These are phyloP conservation scores for Rhizoglyphus robini DNA, from an alignment of 1,140 invertebrate species.

Conservation along the genomic window DNA sequence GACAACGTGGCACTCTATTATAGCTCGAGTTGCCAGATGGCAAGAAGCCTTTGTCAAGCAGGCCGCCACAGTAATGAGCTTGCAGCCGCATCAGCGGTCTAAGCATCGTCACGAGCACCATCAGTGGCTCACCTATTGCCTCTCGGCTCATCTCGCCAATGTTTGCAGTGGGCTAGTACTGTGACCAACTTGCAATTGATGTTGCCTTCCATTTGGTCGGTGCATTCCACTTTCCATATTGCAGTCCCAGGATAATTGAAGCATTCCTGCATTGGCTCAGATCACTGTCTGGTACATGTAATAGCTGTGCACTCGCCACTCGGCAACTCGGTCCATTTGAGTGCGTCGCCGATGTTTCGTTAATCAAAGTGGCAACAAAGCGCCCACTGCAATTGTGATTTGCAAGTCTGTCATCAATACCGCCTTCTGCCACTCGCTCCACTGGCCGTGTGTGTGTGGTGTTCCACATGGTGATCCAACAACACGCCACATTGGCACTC, in stretches of 20 bases:
- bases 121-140: too few relatives aligned
- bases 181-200: neutral
- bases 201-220: neutral
- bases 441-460: too few relatives aligned
- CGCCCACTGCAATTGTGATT: slow-evolving; percentile 4
- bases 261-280: neutral
- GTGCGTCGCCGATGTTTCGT: neutral
- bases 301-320: neutral
- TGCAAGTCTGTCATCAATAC: slow-evolving; percentile 6
- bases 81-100: neutral
- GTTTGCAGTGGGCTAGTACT: neutral
- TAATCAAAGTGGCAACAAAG: neutral
- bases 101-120: too few relatives aligned
- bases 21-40: too few relatives aligned
- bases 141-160: too few relatives aligned
- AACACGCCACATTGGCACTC: neutral
- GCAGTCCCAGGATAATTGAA: neutral
- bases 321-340: neutral
- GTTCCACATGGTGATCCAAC: too few relatives aligned
- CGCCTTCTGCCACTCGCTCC: neutral
- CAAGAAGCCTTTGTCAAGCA: too few relatives aligned
- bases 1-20: too few relatives aligned
- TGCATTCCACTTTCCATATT: neutral
- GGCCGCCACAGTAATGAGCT: neutral
- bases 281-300: neutral